A percentile compares a stretch with the other conserved stretches of the same genome.
phyloP scores from a whole-genome alignment of 1,140 invertebrate genomes.

The Homarus americanus region DNA sequence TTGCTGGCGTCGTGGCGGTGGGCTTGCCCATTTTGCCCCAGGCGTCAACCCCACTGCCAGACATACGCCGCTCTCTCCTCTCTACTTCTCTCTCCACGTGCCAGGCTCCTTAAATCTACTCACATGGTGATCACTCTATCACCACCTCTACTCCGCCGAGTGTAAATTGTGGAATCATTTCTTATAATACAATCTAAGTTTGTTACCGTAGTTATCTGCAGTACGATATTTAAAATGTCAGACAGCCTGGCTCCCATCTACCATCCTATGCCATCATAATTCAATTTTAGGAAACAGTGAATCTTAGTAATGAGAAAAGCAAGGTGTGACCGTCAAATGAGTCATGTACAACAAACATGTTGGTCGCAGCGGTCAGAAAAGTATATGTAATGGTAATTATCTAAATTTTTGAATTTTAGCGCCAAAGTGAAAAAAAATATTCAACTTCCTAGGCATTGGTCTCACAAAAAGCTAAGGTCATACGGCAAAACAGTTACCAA shows the following conservation, averaged over 20 bases:
- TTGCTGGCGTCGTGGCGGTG: constrained; percentile 39
- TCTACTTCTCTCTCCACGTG: not conserved
- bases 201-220: not conserved
- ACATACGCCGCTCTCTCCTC: not conserved
- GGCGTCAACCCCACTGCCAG: constrained; percentile 56
- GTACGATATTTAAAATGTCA: constrained; percentile 54
- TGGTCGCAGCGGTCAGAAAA: too few species aligned
- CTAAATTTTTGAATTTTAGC: not conserved
- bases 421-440: not conserved
- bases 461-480: constrained; percentile 18
- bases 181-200: not conserved
- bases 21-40: constrained; percentile 70
- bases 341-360: not conserved
- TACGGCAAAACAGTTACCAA: not conserved
- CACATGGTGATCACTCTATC: too few species aligned
- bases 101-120: too few species aligned
- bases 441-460: not conserved
- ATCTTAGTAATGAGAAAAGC: constrained; percentile 4
- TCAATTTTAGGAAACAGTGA: constrained; percentile 20
- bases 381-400: not conserved
- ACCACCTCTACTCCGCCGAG: too few species aligned
- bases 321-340: too few species aligned
- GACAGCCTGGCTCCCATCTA: constrained; percentile 65
- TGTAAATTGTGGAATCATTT: not conserved
- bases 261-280: constrained; percentile 46